Evolutionary conservation across 1,140 invertebrate species (phyloP).

Genomic region (Drosophila ohnishii): DNA sequence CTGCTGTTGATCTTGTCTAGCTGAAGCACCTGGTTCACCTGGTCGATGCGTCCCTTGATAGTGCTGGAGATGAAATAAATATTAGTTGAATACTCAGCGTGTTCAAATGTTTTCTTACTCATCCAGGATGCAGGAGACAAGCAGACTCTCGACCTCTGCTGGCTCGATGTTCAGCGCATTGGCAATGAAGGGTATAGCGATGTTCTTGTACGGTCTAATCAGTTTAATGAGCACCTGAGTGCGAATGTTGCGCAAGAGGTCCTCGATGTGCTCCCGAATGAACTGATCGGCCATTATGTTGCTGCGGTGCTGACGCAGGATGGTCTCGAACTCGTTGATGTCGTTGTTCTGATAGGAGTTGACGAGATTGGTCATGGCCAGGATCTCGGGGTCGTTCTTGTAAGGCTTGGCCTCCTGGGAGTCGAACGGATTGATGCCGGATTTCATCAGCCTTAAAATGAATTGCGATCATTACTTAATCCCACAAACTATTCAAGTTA

Average conservation of each 20-base stretch:
- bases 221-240: conserved; percentile 99
- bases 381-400: conserved; percentile 99
- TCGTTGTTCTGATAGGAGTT: conserved; percentile 99
- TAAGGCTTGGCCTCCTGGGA: conserved; percentile 99
- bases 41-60: conserved; percentile 98
- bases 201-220: conserved; percentile 98
- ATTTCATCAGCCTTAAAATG: conserved; percentile 95
- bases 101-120: conserved; percentile 85
- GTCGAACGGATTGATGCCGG: conserved; percentile 99
- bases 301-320: conserved; percentile 96
- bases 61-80: conserved; percentile 86
- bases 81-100: conserved; percentile 41
- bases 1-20: conserved; percentile 92
- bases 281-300: conserved; percentile 99
- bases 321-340: conserved; percentile 99
- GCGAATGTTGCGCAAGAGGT: conserved; percentile 97
- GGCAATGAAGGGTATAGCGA: conserved; percentile 99
- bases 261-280: conserved; percentile 99
- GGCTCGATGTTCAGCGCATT: conserved; percentile 98
- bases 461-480: neutral
- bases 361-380: conserved; percentile 99
- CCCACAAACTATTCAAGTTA: rapidly evolving
- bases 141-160: conserved; percentile 96
- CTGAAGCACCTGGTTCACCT: conserved; percentile 97
- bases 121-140: conserved; percentile 99